These are phyloP conservation scores for Danionella dracula DNA, from an alignment of 2,797 vertebrate genomes.

Conservation along the genomic window DNA sequence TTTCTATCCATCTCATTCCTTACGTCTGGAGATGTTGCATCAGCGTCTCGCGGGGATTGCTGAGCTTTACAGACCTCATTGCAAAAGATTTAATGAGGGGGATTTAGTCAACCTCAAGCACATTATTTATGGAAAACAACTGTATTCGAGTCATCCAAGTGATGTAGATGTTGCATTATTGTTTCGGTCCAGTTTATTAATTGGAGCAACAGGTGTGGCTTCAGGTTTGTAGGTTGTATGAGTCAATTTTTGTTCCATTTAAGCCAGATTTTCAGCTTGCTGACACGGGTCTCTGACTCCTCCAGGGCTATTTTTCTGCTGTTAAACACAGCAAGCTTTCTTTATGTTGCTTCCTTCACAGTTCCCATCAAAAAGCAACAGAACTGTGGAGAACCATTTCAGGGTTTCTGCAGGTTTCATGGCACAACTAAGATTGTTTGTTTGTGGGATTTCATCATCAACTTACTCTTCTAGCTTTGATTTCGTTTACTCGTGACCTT, in stretches of 20 bases:
- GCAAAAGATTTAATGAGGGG: conserved; percentile 15
- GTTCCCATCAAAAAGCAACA: no score
- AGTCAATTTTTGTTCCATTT: not conserved
- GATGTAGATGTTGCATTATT: not conserved
- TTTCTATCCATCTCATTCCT: conserved; percentile 6
- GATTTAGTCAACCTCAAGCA: not conserved
- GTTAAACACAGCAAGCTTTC: no score
- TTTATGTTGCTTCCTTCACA: no score
- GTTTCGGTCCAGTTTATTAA: not conserved
- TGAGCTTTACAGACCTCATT: conserved; percentile 15
- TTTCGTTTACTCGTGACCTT: no score
- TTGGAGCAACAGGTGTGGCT: not conserved
- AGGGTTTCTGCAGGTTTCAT: no score
- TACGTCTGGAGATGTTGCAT: conserved; percentile 20
- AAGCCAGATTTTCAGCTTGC: not conserved
- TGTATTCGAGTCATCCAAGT: not conserved
- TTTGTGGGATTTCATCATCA: no score
- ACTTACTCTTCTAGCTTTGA: no score
- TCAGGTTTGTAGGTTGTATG: not conserved
- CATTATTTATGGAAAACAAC: conserved; percentile 8
- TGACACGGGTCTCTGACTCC: not conserved
- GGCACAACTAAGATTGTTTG: no score
- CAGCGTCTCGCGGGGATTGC: conserved; percentile 15
- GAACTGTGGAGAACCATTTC: no score
- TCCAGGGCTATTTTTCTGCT: no score